These are phyloP conservation scores for Drosophila fungiperda DNA, from an alignment of 2,888 invertebrate species.

Conservation along the genomic window DNA sequence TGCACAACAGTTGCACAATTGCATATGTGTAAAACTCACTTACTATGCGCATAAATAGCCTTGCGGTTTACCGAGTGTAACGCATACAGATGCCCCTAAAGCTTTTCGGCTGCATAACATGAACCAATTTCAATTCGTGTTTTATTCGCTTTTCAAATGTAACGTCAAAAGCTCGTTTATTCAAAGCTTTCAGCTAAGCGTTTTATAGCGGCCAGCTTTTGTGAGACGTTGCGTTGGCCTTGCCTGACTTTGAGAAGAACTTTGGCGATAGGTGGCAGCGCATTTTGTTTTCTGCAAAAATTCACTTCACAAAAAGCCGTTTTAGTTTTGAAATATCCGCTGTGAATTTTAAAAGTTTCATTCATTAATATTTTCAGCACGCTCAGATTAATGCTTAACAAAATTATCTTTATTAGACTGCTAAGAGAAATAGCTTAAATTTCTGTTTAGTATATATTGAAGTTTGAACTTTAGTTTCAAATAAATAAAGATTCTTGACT, in stretches of 20 bases:
- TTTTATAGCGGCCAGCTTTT: conserved; percentile 29
- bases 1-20: conserved; percentile 34
- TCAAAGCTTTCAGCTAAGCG: not conserved
- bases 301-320: not conserved
- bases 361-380: not conserved
- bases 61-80: conserved; percentile 6
- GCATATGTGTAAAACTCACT: conserved; percentile 21
- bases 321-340: not conserved
- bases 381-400: not conserved
- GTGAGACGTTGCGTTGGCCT: not conserved
- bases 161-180: conserved; percentile 13
- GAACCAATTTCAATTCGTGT: not conserved
- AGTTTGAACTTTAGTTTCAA: not conserved
- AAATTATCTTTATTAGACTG: not conserved
- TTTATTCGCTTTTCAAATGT: not conserved
- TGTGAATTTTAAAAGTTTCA: not conserved
- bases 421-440: not conserved
- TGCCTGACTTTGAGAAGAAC: not conserved
- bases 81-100: not conserved
- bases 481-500: not conserved
- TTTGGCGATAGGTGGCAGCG: conserved; percentile 18
- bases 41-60: conserved; percentile 6
- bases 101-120: conserved; percentile 8
- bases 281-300: not conserved
- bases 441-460: not conserved